Conservation (phyloP, 1,140 invertebrate species). For the Heliconius himera region DNA sequence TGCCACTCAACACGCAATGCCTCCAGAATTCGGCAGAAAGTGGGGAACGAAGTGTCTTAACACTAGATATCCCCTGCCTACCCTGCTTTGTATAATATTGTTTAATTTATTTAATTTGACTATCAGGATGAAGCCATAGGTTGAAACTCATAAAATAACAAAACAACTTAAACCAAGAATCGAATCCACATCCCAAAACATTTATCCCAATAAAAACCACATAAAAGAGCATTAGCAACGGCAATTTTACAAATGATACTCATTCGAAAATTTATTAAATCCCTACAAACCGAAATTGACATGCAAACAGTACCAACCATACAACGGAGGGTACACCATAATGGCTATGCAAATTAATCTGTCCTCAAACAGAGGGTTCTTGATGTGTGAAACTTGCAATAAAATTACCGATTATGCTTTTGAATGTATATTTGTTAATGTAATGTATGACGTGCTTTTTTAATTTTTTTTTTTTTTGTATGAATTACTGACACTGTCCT, state of each 20-base stretch:
- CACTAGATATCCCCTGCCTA: too few species aligned
- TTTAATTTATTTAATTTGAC: too few species aligned
- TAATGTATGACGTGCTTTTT: slow-evolving; percentile 23
- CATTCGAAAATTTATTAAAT: slow-evolving; percentile 36
- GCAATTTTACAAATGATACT: slow-evolving; percentile 16
- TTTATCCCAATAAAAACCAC: neutral
- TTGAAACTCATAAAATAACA: too few species aligned
- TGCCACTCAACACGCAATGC: too few species aligned
- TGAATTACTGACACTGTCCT: slow-evolving; percentile 10
- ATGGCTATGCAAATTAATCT: slow-evolving; percentile 66
- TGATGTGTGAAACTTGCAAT: slow-evolving; percentile 55
- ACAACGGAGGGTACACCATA: slow-evolving; percentile 51
- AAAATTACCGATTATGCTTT: slow-evolving; percentile 53
- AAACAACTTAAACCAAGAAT: neutral
- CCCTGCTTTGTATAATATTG: too few species aligned
- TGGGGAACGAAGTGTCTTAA: too few species aligned
- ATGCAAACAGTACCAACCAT: slow-evolving; percentile 51
- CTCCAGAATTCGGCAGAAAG: too few species aligned
- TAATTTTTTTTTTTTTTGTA: slow-evolving; percentile 19
- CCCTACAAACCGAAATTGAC: slow-evolving; percentile 57
- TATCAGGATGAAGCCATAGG: too few species aligned
- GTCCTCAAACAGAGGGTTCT: slow-evolving; percentile 56
- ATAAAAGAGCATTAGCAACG: slow-evolving; percentile 12
- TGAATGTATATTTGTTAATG: slow-evolving; percentile 11
- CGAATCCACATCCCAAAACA: slow-evolving; percentile 16